Evolutionary conservation across 2,888 invertebrate species (phyloP).

Genomic region (Balanococcus diminutus): DNA sequence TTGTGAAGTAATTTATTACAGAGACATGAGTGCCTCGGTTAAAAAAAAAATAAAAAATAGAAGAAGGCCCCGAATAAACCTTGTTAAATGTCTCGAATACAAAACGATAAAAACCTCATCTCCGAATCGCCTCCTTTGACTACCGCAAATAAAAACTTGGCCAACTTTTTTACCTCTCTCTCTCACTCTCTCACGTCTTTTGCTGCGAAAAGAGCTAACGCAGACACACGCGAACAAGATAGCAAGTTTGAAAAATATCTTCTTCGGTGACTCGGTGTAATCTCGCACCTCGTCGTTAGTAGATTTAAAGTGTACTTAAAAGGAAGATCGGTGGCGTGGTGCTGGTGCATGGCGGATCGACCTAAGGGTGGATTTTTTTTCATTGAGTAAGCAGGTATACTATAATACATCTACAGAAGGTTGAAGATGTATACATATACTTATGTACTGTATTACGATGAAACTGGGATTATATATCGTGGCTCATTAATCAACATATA

Average conservation of each 20-base stretch:
- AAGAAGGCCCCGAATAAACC: background rate
- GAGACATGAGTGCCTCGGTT: background rate
- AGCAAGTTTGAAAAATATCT: slow-evolving; percentile 23
- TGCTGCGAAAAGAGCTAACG: background rate
- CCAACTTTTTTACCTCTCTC: background rate
- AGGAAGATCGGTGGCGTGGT: background rate
- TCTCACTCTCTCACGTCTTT: background rate
- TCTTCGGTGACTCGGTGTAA: background rate
- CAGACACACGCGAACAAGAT: background rate
- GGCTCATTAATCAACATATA: background rate
- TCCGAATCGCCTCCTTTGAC: background rate
- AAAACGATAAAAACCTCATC: background rate
- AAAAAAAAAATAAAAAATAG: too few relatives aligned
- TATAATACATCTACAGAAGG: too few relatives aligned
- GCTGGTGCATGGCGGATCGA: too few relatives aligned
- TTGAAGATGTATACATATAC: background rate
- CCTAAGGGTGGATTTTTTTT: background rate
- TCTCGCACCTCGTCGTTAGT: background rate
- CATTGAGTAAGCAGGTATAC: background rate
- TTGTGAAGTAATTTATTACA: background rate
- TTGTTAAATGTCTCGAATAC: slow-evolving; percentile 6
- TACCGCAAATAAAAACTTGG: background rate
- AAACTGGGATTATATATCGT: background rate
- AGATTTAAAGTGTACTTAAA: background rate
- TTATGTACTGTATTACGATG: background rate